These are phyloP conservation scores for Tipula confusa DNA, from an alignment of 2,888 invertebrate species.

Conservation along the genomic window DNA sequence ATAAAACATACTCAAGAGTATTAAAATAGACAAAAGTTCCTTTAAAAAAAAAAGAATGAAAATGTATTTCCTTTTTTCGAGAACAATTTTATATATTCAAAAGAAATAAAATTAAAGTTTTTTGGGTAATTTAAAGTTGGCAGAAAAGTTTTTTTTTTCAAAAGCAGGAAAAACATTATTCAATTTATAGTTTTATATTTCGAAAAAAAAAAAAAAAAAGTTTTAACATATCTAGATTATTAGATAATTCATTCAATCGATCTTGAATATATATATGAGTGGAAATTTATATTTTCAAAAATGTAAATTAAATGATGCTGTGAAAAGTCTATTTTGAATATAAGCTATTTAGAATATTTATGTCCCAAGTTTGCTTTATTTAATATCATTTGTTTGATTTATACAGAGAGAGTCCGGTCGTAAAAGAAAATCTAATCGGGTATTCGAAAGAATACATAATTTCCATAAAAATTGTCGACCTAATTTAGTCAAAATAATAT, in stretches of 20 bases:
- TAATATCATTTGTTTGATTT: neutral
- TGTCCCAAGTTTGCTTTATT: neutral
- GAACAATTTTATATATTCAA: constrained; percentile 6
- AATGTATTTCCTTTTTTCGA: neutral
- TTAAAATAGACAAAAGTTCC: constrained; percentile 12
- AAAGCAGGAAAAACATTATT: constrained; percentile 12
- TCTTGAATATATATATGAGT: neutral
- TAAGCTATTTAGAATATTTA: constrained; percentile 13
- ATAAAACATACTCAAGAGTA: neutral
- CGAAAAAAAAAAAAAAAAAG: neutral
- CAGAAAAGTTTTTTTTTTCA: constrained; percentile 12
- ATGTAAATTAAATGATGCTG: neutral
- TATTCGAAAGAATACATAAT: neutral
- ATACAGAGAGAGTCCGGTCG: constrained; percentile 1
- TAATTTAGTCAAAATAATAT: neutral
- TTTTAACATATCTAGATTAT: neutral
- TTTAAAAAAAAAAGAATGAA: no score
- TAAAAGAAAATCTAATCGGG: neutral
- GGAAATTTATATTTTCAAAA: neutral
- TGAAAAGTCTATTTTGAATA: constrained; percentile 7
- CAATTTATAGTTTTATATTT: neutral
- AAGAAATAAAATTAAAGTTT: constrained; percentile 25
- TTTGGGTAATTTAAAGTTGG: constrained; percentile 12
- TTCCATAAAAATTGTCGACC: neutral
- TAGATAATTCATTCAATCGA: constrained; percentile 6